Evolutionary conservation across 2,113 vertebrate species (phyloP).

Genomic region (Myocastor coypus): DNA sequence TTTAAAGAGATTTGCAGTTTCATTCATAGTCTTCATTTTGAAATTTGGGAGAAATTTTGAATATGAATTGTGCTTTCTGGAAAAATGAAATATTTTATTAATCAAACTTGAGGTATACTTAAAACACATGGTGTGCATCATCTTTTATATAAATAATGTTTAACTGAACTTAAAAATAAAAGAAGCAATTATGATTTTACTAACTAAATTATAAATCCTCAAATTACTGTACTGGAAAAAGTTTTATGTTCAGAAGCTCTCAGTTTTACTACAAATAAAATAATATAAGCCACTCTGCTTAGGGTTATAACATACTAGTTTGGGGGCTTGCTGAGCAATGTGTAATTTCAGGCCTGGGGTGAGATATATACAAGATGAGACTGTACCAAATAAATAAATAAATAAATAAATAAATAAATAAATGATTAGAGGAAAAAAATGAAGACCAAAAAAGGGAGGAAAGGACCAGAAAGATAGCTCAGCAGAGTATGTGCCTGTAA

Average conservation of each 20-base stretch:
- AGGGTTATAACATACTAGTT: background rate
- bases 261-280: slow-evolving; percentile 51
- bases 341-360: background rate
- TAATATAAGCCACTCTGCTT: background rate
- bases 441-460: too few species aligned
- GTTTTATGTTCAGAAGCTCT: background rate
- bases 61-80: background rate
- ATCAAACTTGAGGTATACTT: background rate
- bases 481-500: too few species aligned
- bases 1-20: slow-evolving; percentile 67
- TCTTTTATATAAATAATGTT: slow-evolving; percentile 36
- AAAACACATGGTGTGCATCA: background rate
- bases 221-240: slow-evolving; percentile 19
- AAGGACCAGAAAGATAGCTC: too few species aligned
- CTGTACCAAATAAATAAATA: too few species aligned
- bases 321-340: background rate
- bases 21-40: slow-evolving; percentile 14
- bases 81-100: background rate
- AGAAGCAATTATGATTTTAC: slow-evolving; percentile 50
- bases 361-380: background rate
- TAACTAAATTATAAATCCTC: slow-evolving; percentile 55
- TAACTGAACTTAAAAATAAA: slow-evolving; percentile 49
- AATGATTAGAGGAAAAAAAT: too few species aligned
- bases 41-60: background rate
- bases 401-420: too few species aligned